These are phyloP conservation scores for Epizoanthus ramosus DNA, from an alignment of 92 coral and sea anemone species.

Conservation along the genomic window DNA sequence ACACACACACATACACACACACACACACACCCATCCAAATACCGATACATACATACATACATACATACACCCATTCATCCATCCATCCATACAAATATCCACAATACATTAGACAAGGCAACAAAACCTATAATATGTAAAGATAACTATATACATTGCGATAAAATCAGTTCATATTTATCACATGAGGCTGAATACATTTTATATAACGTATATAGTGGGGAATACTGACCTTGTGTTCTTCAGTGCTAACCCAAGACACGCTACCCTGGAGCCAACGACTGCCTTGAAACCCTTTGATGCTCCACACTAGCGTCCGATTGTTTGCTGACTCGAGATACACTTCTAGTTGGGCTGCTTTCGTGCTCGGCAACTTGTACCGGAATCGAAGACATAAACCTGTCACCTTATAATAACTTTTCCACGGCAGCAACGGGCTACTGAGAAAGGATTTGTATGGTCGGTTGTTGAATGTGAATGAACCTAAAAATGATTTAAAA, in stretches of 20 bases:
- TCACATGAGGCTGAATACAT: background rate
- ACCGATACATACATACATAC: no score
- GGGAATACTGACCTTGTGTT: background rate
- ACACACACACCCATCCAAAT: no score
- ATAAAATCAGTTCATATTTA: background rate
- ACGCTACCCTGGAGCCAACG: conserved; percentile 9
- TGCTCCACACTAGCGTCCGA: background rate
- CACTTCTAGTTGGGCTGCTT: conserved; percentile 10
- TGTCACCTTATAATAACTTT: background rate
- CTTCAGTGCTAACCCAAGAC: background rate
- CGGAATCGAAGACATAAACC: conserved; percentile 13
- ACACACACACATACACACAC: no score
- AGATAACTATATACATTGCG: background rate
- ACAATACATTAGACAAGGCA: no score
- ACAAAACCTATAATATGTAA: background rate
- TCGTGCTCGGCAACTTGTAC: conserved; percentile 1
- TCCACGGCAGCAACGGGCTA: conserved; percentile 11
- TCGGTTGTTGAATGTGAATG: background rate
- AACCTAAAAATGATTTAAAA: background rate
- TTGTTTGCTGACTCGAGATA: background rate
- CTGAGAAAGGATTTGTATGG: background rate
- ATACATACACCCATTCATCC: no score
- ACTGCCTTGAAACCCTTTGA: conserved; percentile 1
- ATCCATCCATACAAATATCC: no score
- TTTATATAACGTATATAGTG: background rate